These are phyloP conservation scores for Triplophysa rosa DNA, from an alignment of 2,113 vertebrate species.

Conservation along the genomic window DNA sequence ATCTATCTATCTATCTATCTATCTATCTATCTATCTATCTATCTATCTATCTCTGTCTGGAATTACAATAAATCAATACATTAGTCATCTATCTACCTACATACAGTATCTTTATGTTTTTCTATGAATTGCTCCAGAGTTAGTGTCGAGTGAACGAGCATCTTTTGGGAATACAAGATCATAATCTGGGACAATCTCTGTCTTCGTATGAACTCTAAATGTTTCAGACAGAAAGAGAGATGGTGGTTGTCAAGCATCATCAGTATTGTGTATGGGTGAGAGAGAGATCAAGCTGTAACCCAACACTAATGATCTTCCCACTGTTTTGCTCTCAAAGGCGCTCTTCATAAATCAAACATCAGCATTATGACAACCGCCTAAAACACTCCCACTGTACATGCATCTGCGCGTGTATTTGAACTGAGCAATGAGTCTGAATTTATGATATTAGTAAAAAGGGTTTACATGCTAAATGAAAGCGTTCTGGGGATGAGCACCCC, in stretches of 20 bases:
- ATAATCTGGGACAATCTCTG: not conserved
- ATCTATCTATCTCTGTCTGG: too few relatives aligned
- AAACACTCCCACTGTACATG: slow-evolving; percentile 28
- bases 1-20: too few relatives aligned
- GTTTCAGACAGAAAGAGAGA: slow-evolving; percentile 20
- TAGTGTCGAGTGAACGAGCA: not conserved
- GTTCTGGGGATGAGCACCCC: not conserved
- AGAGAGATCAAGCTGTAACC: slow-evolving; percentile 18
- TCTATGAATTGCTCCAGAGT: not conserved
- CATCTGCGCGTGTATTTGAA: not conserved
- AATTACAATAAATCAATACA: too few relatives aligned
- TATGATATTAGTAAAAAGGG: not conserved
- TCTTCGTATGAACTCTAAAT: slow-evolving; percentile 6
- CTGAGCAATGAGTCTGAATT: not conserved
- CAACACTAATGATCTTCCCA: slow-evolving; percentile 41
- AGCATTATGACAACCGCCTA: not conserved
- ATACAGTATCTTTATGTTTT: not conserved
- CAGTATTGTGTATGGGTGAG: slow-evolving; percentile 6
- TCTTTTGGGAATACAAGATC: not conserved
- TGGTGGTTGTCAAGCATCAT: not conserved
- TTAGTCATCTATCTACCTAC: too few relatives aligned
- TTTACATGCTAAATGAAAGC: not conserved
- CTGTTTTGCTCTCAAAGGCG: slow-evolving; percentile 25
- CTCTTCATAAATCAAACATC: slow-evolving; percentile 44
- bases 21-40: too few relatives aligned